Evolutionary conservation across 1,140 invertebrate genomes (phyloP), one percentile per base, ranked within the genome.

Genomic region (Grapholita molesta): DNA sequence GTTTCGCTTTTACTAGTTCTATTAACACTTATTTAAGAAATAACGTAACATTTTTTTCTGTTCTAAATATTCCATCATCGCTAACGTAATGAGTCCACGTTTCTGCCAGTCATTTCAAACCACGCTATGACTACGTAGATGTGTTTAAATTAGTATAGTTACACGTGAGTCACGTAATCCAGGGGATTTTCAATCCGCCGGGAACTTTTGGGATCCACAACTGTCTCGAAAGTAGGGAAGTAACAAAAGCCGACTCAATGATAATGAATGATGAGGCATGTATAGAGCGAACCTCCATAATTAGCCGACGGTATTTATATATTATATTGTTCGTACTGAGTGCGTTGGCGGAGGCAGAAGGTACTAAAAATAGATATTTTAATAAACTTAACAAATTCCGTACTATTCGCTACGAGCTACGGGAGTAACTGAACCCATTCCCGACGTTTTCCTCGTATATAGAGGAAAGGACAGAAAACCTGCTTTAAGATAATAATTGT

Each of bases 61-160:
- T 11, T n/a, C 30, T 28, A 61, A 15, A 61, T 61, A 61, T 15
- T 32, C 55, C 55, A 28, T 61, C 55, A 61, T 61, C 55, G 55
- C 53, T 11, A 61, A 30, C 55, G 55, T 32, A 61, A 61, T 61
- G 55, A 61, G 25, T 61, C 25, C 55, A 61, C 24, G 53, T 28
- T 57, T 25, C 53, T 57, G 53, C 53, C 53, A 57, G 53, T 57
- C 55, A 61, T 61, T 61, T 28, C 55, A 18, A 5, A 3, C 24
- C 15, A 30, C 55, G 25, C 15, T 61, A 48, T 48, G 42, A 48
- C 55, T 61, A 61, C 25, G 28, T 61, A 61, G 15, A 61, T 61
- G 15, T 61, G 55, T 61, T 61, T 61, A 61, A 61, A 61, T 61
- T 61, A 61, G 55, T 61, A 61, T 61, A 61, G 55, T 61, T 61